Conservation (phyloP, 2,888 invertebrate genomes). For the Ceramica pisi region DNA sequence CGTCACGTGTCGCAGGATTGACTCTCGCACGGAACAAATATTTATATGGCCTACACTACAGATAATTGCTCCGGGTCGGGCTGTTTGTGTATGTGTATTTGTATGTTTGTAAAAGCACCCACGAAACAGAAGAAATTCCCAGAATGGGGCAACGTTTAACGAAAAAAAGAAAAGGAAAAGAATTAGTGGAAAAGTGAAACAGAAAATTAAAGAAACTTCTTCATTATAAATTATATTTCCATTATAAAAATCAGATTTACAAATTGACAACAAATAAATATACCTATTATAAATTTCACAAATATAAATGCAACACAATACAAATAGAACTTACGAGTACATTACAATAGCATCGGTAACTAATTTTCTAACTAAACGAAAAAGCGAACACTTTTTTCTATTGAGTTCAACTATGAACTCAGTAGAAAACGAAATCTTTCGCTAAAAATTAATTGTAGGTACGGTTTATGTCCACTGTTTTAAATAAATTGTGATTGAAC, state of each 20-base stretch:
- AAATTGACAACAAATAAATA: conserved; percentile 80
- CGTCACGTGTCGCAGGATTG: too few relatives aligned
- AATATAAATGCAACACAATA: conserved; percentile 70
- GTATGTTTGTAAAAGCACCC: too few relatives aligned
- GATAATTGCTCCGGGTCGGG: too few relatives aligned
- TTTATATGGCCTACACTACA: too few relatives aligned
- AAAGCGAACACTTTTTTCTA: too few relatives aligned
- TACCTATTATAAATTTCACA: conserved; percentile 64
- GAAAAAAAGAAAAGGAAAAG: too few relatives aligned
- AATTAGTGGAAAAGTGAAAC: not conserved
- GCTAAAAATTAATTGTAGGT: not conserved
- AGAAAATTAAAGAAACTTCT: conserved; percentile 9
- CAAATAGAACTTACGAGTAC: conserved; percentile 46
- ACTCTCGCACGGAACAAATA: too few relatives aligned
- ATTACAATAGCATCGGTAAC: conserved; percentile 32
- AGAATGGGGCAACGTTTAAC: too few relatives aligned
- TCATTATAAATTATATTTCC: conserved; percentile 67
- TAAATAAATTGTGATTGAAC: not conserved
- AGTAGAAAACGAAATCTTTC: not conserved
- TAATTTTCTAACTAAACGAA: not conserved
- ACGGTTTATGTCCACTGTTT: not conserved
- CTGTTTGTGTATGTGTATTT: too few relatives aligned
- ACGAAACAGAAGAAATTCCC: too few relatives aligned
- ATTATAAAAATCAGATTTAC: conserved; percentile 79
- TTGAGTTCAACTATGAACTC: too few relatives aligned